Conservation (phyloP, 2,888 invertebrate species). For the Yponomeuta cagnagella region DNA sequence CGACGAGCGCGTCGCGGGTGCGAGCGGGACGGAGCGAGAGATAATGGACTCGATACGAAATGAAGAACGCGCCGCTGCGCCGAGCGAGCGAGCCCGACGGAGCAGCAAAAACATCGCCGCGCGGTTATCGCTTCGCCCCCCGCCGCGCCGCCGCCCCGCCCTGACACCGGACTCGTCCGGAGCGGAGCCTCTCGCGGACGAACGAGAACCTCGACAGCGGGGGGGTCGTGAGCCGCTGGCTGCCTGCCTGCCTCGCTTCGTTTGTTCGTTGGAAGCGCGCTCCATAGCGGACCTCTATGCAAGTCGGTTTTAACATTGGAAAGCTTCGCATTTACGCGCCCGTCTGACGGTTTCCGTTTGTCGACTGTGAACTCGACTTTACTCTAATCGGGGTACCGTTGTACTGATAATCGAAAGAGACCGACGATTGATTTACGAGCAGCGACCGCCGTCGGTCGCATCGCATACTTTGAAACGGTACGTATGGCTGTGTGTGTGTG, state of each 20-base stretch:
- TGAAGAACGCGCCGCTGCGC: constrained; percentile 70
- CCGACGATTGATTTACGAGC: constrained; percentile 41
- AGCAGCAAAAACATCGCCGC: constrained; percentile 72
- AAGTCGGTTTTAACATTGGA: constrained; percentile 53
- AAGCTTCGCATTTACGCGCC: constrained; percentile 53
- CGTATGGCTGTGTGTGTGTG: constrained; percentile 29
- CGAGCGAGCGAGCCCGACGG: constrained; percentile 59
- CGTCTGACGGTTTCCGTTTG: constrained; percentile 47
- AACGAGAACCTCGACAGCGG: constrained; percentile 64
- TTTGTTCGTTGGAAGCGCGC: constrained; percentile 43
- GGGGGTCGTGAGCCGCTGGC: constrained; percentile 50
- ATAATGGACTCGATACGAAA: constrained; percentile 72
- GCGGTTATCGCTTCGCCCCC: constrained; percentile 62
- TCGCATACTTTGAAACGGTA: constrained; percentile 58
- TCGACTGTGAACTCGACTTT: constrained; percentile 28
- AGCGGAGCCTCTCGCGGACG: constrained; percentile 55
- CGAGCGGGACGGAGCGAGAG: constrained; percentile 61
- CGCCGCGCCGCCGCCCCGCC: constrained; percentile 32
- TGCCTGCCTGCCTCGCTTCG: constrained; percentile 33
- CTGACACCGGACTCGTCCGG: constrained; percentile 33
- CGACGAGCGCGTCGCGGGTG: constrained; percentile 58
- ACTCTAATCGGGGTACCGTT: constrained; percentile 18
- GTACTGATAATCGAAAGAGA: constrained; percentile 46
- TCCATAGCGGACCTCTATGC: constrained; percentile 39
- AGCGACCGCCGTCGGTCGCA: constrained; percentile 16